Percentiles rank a stretch among this genome's conserved stretches.
These are phyloP conservation scores for Drosophila jambulina DNA, from an alignment of 1,140 invertebrate genomes.

Conservation along the genomic window DNA sequence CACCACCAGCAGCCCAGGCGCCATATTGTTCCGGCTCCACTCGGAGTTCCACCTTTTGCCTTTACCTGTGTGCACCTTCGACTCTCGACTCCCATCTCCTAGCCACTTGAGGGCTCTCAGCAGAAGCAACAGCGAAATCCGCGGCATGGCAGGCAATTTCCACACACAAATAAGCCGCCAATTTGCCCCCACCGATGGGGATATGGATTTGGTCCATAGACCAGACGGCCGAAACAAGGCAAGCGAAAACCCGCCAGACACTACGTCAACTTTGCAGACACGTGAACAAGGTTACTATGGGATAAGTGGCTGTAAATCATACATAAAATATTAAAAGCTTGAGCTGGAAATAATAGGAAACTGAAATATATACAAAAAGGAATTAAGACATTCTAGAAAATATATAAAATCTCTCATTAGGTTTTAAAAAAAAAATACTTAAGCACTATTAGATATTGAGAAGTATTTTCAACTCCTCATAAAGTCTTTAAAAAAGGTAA, in stretches of 20 bases:
- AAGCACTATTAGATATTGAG: too few relatives aligned
- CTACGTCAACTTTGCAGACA: constrained; percentile 67
- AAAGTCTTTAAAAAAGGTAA: too few relatives aligned
- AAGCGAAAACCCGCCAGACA: constrained; percentile 54
- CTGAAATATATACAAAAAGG: too few relatives aligned
- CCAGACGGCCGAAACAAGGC: constrained; percentile 54
- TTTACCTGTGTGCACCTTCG: constrained; percentile 5
- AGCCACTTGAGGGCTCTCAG: constrained; percentile 31
- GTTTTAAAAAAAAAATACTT: too few relatives aligned
- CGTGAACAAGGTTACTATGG: constrained; percentile 55
- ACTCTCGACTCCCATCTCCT: neutral
- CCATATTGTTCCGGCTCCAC: constrained; percentile 60
- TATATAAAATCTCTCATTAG: neutral
- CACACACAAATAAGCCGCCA: constrained; percentile 80
- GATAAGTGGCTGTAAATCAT: neutral
- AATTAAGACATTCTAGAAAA: neutral
- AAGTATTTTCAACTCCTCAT: too few relatives aligned
- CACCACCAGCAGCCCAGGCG: constrained; percentile 70
- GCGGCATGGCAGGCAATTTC: constrained; percentile 62
- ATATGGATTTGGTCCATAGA: constrained; percentile 28
- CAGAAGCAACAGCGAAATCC: constrained; percentile 16
- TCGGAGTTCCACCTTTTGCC: constrained; percentile 44
- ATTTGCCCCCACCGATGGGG: constrained; percentile 59
- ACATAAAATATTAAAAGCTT: neutral
- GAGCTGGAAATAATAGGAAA: too few relatives aligned